These are phyloP conservation scores for Chromis chromis DNA, from an alignment of 2,797 vertebrate genomes.

Conservation along the genomic window DNA sequence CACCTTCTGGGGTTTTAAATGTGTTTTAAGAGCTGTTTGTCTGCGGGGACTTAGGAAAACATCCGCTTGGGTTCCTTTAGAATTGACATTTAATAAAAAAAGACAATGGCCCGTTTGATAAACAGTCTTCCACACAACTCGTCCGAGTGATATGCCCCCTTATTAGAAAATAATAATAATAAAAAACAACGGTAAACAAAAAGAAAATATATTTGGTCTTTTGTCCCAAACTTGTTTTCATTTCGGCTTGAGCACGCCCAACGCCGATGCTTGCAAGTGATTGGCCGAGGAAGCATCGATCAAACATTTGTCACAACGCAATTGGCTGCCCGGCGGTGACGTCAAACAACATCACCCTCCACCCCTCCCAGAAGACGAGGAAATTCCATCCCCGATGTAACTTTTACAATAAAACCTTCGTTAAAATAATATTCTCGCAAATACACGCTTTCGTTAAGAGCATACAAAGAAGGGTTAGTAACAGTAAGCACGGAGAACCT, in stretches of 20 bases:
- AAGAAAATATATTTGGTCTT: conserved; percentile 47
- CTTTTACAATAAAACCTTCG: conserved; percentile 74
- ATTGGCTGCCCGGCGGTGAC: conserved; percentile 70
- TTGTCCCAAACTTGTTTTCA: conserved; percentile 83
- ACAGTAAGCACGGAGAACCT: fast-evolving
- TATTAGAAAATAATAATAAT: neutral
- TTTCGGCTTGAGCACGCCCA: conserved; percentile 70
- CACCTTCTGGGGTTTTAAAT: neutral
- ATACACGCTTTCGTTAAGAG: too few species aligned
- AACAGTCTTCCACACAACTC: neutral
- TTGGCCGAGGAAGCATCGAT: conserved; percentile 74
- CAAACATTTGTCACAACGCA: conserved; percentile 15
- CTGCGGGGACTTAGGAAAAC: conserved; percentile 18
- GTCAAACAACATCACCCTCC: conserved; percentile 45
- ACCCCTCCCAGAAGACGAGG: conserved; percentile 74
- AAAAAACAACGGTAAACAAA: neutral
- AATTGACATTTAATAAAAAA: neutral
- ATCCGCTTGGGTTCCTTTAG: conserved; percentile 13
- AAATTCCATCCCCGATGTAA: conserved; percentile 77
- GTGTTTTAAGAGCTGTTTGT: neutral
- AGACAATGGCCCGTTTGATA: neutral
- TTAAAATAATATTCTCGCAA: neutral
- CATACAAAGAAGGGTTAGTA: neutral
- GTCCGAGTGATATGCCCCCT: fast-evolving
- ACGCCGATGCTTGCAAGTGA: neutral